These are phyloP conservation scores for Aplodontia rufa DNA, from an alignment of 2,113 vertebrate species.

Conservation along the genomic window DNA sequence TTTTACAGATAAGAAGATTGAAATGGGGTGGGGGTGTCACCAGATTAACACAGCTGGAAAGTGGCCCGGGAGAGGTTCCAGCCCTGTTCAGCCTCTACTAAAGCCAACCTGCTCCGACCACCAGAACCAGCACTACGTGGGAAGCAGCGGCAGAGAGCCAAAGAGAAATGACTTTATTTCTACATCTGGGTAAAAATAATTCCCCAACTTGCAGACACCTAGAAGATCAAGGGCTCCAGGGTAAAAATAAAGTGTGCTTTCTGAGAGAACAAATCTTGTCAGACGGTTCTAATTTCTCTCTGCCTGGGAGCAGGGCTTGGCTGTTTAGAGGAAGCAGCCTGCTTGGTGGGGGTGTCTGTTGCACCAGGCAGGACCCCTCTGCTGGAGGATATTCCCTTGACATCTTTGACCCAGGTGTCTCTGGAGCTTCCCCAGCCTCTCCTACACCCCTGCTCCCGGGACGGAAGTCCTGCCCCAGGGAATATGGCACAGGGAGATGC, in stretches of 20 bases:
- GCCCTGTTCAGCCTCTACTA: not conserved
- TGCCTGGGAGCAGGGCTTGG: not conserved
- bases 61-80: not conserved
- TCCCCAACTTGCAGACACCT: constrained; percentile 56
- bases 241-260: constrained; percentile 69
- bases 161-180: constrained; percentile 35
- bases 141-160: not conserved
- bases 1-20: constrained; percentile 17
- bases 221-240: constrained; percentile 54
- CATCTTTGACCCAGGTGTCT: not conserved
- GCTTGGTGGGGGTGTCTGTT: not conserved
- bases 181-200: constrained; percentile 66
- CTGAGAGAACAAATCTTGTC: constrained; percentile 62
- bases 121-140: not conserved
- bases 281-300: constrained; percentile 60
- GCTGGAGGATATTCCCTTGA: not conserved
- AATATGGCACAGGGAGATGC: not conserved
- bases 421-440: not conserved
- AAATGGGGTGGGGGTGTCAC: not conserved
- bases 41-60: not conserved
- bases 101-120: not conserved
- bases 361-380: not conserved
- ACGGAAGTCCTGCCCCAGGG: not conserved
- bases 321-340: not conserved
- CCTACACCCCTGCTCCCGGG: not conserved